A percentile compares a stretch with the other conserved stretches of the same genome.
Conservation (phyloP, 2,113 vertebrate species). For the Paralichthys olivaceus region DNA sequence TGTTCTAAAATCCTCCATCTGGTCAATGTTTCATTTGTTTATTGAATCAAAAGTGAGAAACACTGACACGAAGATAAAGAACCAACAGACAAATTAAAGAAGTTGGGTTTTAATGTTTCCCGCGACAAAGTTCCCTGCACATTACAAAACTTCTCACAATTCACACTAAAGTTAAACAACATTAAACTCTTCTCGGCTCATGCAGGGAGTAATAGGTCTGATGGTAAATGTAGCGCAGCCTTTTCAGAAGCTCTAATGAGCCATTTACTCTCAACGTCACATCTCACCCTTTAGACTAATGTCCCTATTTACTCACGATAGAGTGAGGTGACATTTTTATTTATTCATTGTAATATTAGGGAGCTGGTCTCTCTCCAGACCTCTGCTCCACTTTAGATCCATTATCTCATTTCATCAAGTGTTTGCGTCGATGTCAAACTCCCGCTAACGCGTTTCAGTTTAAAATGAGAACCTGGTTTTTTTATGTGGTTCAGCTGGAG, state of each 20-base stretch:
- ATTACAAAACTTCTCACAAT: not conserved
- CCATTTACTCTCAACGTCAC: not conserved
- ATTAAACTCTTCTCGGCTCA: no score
- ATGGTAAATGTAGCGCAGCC: not conserved
- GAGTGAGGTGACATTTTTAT: not conserved
- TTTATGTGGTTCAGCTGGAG: not conserved
- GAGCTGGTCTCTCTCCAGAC: not conserved
- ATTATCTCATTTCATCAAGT: slow-evolving; percentile 27
- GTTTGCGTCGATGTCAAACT: slow-evolving; percentile 15
- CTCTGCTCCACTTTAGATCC: slow-evolving; percentile 12
- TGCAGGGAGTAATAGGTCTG: no score
- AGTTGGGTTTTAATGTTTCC: no score
- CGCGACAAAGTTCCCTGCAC: no score
- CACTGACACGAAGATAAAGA: no score
- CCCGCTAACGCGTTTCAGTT: no score
- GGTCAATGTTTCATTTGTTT: no score
- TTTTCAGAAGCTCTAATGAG: not conserved
- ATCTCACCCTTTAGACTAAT: slow-evolving; percentile 3
- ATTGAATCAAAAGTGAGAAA: no score
- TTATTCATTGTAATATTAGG: not conserved
- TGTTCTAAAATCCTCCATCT: no score
- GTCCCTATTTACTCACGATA: not conserved
- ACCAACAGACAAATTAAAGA: no score
- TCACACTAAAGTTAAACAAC: no score
- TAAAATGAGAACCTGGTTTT: slow-evolving; percentile 8